A percentile compares a stretch with the other conserved stretches of the same genome.
Conservation (phyloP, 1,140 invertebrate genomes). For the Drosophila mayri region DNA sequence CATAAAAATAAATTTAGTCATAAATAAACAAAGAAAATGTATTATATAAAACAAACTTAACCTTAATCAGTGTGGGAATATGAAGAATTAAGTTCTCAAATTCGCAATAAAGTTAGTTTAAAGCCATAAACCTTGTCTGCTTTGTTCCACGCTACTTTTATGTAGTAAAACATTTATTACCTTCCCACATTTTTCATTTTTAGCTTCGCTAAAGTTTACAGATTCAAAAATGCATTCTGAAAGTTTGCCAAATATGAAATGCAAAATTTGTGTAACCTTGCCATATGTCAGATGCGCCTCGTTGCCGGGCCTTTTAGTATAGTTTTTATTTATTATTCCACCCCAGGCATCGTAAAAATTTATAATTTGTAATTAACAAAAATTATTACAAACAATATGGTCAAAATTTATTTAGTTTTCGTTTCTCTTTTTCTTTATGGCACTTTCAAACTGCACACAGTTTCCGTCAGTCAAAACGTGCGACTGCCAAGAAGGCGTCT, state of each 20-base stretch:
- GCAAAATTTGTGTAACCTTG: conserved; percentile 25
- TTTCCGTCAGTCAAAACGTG: conserved; percentile 10
- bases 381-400: conserved; percentile 19
- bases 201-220: conserved; percentile 15
- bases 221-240: conserved; percentile 38
- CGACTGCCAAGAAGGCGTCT: conserved; percentile 47
- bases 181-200: conserved; percentile 8
- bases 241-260: conserved; percentile 49
- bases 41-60: not conserved
- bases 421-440: not conserved
- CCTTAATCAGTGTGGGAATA: not conserved
- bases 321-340: conserved; percentile 14
- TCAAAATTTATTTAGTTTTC: not conserved
- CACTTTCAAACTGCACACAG: not conserved
- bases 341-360: conserved; percentile 6
- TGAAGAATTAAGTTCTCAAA: not conserved
- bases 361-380: conserved; percentile 7
- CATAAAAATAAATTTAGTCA: not conserved
- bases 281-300: conserved; percentile 24
- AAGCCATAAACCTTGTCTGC: not conserved
- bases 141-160: too few species aligned
- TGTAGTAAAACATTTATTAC: conserved; percentile 15
- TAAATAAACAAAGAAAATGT: not conserved
- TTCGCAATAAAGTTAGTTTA: not conserved
- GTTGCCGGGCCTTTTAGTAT: conserved; percentile 31